Evolutionary conservation across 2,888 invertebrate genomes (phyloP).

Genomic region (Asteroscopus sphinx): DNA sequence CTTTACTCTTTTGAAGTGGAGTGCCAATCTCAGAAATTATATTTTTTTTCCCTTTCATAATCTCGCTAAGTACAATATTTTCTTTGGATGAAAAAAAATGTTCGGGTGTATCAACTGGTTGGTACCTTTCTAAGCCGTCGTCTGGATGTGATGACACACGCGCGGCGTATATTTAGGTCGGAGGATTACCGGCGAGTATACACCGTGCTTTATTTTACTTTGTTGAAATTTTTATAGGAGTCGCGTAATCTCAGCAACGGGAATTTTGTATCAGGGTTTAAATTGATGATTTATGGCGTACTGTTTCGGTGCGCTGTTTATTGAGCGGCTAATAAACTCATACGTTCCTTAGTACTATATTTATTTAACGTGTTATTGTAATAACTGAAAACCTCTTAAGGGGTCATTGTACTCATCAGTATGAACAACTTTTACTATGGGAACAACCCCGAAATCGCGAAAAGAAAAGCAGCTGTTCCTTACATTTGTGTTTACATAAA

Average conservation of each 20-base stretch:
- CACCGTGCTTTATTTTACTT: constrained; percentile 59
- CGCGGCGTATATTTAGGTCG: constrained; percentile 55
- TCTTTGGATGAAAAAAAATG: constrained; percentile 59
- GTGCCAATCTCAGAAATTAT: constrained; percentile 73
- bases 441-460: no score
- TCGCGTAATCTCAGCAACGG: constrained; percentile 49
- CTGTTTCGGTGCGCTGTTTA: constrained; percentile 12
- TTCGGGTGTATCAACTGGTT: constrained; percentile 55
- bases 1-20: constrained; percentile 64
- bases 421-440: no score
- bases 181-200: constrained; percentile 55
- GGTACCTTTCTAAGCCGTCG: constrained; percentile 57
- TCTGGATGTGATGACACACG: constrained; percentile 63
- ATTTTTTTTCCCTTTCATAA: constrained; percentile 66
- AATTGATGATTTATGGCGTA: constrained; percentile 34
- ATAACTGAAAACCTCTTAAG: no score
- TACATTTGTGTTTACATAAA: no score
- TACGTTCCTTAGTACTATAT: no score
- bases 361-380: no score
- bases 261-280: constrained; percentile 37
- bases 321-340: neutral
- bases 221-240: constrained; percentile 58
- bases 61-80: constrained; percentile 69
- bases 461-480: no score
- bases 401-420: no score